Percentiles rank a stretch among this genome's conserved stretches.
These are phyloP conservation scores for Tiliacea aurago DNA, from an alignment of 2,888 invertebrate species.

Conservation along the genomic window DNA sequence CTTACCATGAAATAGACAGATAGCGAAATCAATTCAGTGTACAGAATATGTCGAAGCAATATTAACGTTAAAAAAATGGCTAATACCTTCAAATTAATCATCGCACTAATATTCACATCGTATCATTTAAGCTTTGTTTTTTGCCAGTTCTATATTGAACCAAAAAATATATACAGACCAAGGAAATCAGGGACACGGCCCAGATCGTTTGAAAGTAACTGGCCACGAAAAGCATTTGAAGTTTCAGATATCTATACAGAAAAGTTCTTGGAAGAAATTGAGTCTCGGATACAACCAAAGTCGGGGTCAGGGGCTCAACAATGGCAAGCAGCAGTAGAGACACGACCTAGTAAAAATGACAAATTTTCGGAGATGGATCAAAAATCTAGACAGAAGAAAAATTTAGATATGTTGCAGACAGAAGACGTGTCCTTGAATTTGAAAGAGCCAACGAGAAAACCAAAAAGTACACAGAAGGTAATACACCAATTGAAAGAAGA, in stretches of 20 bases:
- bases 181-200: background rate
- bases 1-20: constrained; percentile 48
- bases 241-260: background rate
- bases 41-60: background rate
- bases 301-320: background rate
- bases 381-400: background rate
- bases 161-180: background rate
- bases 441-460: background rate
- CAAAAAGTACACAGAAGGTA: background rate
- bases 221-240: constrained; percentile 2
- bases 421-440: background rate
- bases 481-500: background rate
- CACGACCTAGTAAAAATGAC: background rate
- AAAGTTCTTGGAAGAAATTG: background rate
- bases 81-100: constrained; percentile 11
- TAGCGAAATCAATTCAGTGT: constrained; percentile 17
- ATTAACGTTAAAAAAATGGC: constrained; percentile 33
- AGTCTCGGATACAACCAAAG: fast-evolving
- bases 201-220: too few species aligned
- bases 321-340: background rate
- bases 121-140: constrained; percentile 13
- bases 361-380: background rate
- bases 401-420: background rate
- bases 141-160: background rate
- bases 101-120: background rate